These are phyloP conservation scores for Atrina japonica DNA, from an alignment of 2,888 invertebrate genomes.

Conservation along the genomic window DNA sequence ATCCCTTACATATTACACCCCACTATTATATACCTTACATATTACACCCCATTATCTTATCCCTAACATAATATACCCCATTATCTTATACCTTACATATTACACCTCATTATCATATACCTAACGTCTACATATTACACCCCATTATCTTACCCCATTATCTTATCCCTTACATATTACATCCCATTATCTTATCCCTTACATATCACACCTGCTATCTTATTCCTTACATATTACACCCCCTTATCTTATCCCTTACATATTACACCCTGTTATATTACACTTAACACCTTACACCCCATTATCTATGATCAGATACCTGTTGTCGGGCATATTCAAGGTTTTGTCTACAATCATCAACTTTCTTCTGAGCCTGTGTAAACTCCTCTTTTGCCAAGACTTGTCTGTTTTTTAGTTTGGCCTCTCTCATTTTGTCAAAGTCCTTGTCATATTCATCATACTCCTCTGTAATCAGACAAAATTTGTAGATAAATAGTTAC, in stretches of 20 bases:
- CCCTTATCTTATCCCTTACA: too few relatives aligned
- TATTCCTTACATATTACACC: too few relatives aligned
- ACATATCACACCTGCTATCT: conserved; percentile 20
- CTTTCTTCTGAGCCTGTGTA: conserved; percentile 63
- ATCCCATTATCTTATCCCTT: too few relatives aligned
- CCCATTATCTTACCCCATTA: not conserved
- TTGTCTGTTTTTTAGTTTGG: conserved; percentile 77
- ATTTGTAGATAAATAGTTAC: not conserved
- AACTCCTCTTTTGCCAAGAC: conserved; percentile 78
- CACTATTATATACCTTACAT: not conserved
- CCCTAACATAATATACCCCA: too few relatives aligned
- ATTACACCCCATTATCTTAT: not conserved
- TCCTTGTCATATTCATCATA: conserved; percentile 80
- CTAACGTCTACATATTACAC: not conserved
- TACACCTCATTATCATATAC: not conserved
- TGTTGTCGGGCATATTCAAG: conserved; percentile 76
- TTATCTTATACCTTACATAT: too few relatives aligned
- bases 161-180: too few relatives aligned
- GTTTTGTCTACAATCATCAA: conserved; percentile 75
- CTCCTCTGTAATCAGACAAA: conserved; percentile 69
- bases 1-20: too few relatives aligned
- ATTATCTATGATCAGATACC: too few relatives aligned
- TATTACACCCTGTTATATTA: too few relatives aligned
- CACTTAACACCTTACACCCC: too few relatives aligned
- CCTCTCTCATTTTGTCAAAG: conserved; percentile 80